These are phyloP conservation scores for Corvus moneduloides DNA, from an alignment of 2,113 vertebrate genomes.

Conservation along the genomic window DNA sequence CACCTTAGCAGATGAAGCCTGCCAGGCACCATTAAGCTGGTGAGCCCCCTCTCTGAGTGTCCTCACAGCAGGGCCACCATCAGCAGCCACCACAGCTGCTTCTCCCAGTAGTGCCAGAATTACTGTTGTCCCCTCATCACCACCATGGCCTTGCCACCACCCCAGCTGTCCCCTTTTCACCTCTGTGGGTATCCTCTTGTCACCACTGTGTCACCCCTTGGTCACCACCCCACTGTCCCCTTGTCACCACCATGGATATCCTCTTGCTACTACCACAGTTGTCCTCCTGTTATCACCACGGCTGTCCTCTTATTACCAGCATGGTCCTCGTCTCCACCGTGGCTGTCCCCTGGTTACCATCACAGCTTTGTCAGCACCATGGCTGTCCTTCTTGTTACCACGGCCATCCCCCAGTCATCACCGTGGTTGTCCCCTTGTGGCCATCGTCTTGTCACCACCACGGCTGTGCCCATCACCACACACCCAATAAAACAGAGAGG, in stretches of 20 bases:
- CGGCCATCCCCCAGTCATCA: background rate
- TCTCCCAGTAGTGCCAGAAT: background rate
- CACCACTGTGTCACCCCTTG: background rate
- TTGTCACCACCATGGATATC: background rate
- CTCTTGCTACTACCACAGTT: background rate
- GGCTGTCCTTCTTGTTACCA: no score
- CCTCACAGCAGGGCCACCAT: conserved; percentile 72
- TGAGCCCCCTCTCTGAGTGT: conserved; percentile 28
- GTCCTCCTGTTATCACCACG: background rate
- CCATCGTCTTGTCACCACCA: background rate
- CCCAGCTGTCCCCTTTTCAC: background rate
- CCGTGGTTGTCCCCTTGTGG: no score
- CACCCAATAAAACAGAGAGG: background rate
- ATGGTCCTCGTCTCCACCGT: background rate
- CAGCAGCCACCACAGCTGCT: background rate
- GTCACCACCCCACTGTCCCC: background rate
- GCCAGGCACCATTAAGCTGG: background rate
- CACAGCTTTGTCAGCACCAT: background rate
- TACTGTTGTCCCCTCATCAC: background rate
- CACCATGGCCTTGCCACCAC: background rate
- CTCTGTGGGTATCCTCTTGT: background rate
- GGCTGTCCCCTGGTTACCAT: background rate
- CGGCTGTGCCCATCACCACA: background rate
- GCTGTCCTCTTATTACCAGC: background rate
- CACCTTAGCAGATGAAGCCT: background rate